Base-by-base conservation (phyloP, 1,140 invertebrate genomes). In the Diachasmimorpha longicaudata region DNA sequence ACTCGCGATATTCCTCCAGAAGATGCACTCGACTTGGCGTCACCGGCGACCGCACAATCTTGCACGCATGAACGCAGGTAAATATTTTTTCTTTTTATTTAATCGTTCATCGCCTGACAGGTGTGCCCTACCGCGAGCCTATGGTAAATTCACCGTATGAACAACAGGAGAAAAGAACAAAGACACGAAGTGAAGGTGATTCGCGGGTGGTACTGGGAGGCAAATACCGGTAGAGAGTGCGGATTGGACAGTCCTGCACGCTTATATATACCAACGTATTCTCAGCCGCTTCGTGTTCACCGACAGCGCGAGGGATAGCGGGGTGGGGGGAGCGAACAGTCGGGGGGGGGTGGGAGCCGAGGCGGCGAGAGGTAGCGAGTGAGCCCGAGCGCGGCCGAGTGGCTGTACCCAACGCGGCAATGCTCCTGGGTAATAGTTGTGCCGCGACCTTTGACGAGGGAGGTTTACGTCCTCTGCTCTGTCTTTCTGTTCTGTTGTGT, bases 361-460 rank as follows among this genome's bases (percentile, higher is more conserved):
- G 16, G 0, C 0, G 25, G 69, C 84, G 84, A 85, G 31, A 10
- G 0, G 9, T 1, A 8, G 71, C 86, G 86, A 82, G 63, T 16
- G 0, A 0, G 2, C 5, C 80, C 85, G 85, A 85, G 39, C 13
- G 4, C 8, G 4, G 3, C 52, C 82, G 78, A 75, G 70, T 37
- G 0, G 0, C 31, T 23, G 0, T 25, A 21, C 44, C 39, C 72
- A 71, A 85, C 86, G 86, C 85, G 85, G 81, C 85, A 86, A 86
- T 80, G 78, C 70, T 69, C 70, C 76, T 80, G 76, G 80, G 78
- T 82, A 83, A 83, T 84, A 88, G 87, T 88, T 82, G 82, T 84
- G 85, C 83, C 86, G 87, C 85, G 84, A 84, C 86, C 81, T 87
- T 81, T 81, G 76, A 79, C 74, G 78, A 78, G 82, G 82, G 83